Base-by-base conservation (phyloP, 1,140 invertebrate species). In the Pentalonia nigronervosa region DNA sequence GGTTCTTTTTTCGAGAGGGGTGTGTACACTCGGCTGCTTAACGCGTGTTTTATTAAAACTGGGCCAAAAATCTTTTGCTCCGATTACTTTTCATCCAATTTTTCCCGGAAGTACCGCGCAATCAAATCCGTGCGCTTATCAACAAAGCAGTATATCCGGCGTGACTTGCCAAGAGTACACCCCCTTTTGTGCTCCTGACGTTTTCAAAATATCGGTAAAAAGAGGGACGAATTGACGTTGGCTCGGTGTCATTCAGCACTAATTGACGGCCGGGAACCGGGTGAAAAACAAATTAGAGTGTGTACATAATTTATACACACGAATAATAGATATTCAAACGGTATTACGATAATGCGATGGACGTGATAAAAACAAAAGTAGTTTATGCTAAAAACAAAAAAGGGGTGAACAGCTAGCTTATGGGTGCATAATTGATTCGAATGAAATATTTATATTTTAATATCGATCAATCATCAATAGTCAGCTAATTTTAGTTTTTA, bases 221-320 rank as follows among this genome's bases (percentile, higher is more conserved):
- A 93, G 81, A 84, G 91, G 48, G 48, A 84, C 34, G n/a, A 81
- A 93, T 93, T 93, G 91, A 93, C 91, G 81, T 93, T 56, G 34
- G 91, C 48, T 34, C 36, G 47, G 36, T 93, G 81, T 93, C 91
- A 93, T 93, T 93, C 48, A 53, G 76, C 76, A 50, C 48, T 93
- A 93, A 93, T 93, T 93, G 91, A 93, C 91, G 81, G 48, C 90
- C 90, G 60, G 34, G 41, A 81, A n/a, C 67, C 90, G 91, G 86
- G 91, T n/a, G 76, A 93, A 93, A 93, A 93, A 93, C 91, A 93
- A 93, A 93, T 93, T 93, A 93, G 91, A 93, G 91, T 53, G 20
- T 84, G 91, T 93, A 93, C 76, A 93, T 93, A 84, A 93, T 93
- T 93, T 81, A 93, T 93, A 86, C 48, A 83, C 53, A 84, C 81